Percentiles rank a stretch among this genome's conserved stretches.
These are phyloP conservation scores for Heliornis fulica DNA, from an alignment of 2,113 vertebrate species.

Conservation along the genomic window DNA sequence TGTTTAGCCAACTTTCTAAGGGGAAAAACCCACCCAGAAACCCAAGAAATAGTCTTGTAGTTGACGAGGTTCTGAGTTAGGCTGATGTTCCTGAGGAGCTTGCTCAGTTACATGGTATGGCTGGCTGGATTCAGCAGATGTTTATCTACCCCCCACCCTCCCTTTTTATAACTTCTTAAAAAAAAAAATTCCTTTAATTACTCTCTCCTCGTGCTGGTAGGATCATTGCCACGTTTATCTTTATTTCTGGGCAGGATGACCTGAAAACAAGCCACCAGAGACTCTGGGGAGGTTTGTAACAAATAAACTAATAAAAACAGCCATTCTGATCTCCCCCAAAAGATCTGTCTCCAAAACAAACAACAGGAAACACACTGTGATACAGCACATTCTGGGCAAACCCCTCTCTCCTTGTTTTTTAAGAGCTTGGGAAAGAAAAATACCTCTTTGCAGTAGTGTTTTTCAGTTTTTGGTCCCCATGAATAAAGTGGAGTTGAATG, in stretches of 20 bases:
- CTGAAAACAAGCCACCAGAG: slow-evolving; percentile 4
- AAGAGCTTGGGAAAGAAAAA: neutral
- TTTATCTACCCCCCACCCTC: neutral
- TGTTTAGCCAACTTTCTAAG: neutral
- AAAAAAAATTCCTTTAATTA: neutral
- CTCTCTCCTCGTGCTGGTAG: neutral
- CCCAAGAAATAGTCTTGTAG: neutral
- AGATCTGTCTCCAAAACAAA: slow-evolving; percentile 28
- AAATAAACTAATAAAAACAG: slow-evolving; percentile 3
- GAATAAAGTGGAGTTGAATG: neutral
- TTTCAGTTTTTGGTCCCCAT: neutral
- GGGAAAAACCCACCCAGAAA: neutral
- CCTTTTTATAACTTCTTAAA: neutral
- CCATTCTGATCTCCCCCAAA: neutral
- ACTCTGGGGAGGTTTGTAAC: slow-evolving; percentile 13
- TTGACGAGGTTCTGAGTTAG: neutral
- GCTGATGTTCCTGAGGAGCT: neutral
- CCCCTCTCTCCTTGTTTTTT: neutral
- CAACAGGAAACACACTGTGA: neutral
- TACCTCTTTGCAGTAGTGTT: neutral
- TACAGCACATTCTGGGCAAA: slow-evolving; percentile 30
- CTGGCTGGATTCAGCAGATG: neutral
- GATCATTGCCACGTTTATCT: neutral
- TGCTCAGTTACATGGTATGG: neutral
- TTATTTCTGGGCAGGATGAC: slow-evolving; percentile 33